Evolutionary conservation across 2,113 vertebrate genomes (phyloP), one percentile per base, ranked within the genome.

Genomic region (Pleuronectes platessa): DNA sequence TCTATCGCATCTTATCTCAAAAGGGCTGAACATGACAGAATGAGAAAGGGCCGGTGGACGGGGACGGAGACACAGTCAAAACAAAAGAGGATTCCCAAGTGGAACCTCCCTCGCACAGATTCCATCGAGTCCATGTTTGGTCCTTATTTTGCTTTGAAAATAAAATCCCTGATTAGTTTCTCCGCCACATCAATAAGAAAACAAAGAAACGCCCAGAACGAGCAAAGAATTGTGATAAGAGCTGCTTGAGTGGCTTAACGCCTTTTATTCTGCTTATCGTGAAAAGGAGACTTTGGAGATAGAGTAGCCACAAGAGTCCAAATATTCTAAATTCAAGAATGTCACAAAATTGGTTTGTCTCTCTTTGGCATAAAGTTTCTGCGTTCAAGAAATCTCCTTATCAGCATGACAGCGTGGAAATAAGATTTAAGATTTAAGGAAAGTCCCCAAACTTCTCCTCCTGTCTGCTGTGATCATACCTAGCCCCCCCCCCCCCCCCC

Each of bases 111-210:
- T 58, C 15, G 49, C 61, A 37, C 53, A 49, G 3, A 24, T 59
- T 18, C 45, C 49, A 73, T 35, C 3, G 59, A 26, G 2, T 45
- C 76, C 76, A 61, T 85, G 75, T 89, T 84, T 65, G 70, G 83
- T 26, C 14, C 18, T 75, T 45, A 26, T 71, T 63, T 61, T n/a
- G 23, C 53, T 45, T 71, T 81, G n/a, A 71, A 37, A 37, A 42
- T 27, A 0, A 73, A 18, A 23, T 20, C 21, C 4, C 4, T 56
- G 78, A 82, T 62, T 63, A 58, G 54, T 56, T 23, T 13, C 49
- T 60, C 40, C 23, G 56, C 10, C 3, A 49, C 21, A 71, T 54
- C 49, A 53, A 26, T 14, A 6, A 17, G 58, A 64, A 23, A 42
- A 13, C 40, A 13, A 42, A 13, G 12, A 42, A 42, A 42, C 47